Conservation (phyloP, 2,113 vertebrate species). For the Lophochroa leadbeateri region DNA sequence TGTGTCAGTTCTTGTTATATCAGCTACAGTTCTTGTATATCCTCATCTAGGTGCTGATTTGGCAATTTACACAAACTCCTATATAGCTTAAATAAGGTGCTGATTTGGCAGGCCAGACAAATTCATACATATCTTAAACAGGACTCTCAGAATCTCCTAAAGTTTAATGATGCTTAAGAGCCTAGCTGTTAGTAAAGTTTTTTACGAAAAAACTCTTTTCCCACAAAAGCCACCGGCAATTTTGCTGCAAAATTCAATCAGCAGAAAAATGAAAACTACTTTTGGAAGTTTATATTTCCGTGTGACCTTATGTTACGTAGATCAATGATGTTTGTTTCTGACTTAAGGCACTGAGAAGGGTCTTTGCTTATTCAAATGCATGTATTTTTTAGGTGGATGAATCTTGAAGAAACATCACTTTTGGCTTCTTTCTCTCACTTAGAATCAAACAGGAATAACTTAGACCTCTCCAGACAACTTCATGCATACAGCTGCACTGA, state of each 20-base stretch:
- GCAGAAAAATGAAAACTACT: background rate
- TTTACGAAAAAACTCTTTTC: background rate
- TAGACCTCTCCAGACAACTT: background rate
- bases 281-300: background rate
- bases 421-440: background rate
- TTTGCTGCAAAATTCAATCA: background rate
- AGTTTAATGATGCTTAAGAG: background rate
- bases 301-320: background rate
- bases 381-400: background rate
- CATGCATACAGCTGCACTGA: background rate
- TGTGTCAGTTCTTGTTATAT: constrained; percentile 15
- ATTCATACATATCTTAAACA: background rate
- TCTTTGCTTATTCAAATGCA: background rate
- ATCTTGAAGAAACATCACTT: background rate
- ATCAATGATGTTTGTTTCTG: background rate
- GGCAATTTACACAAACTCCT: background rate
- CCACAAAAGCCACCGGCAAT: background rate
- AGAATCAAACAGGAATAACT: background rate
- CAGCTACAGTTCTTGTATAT: background rate
- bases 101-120: background rate
- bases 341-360: background rate
- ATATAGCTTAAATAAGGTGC: background rate
- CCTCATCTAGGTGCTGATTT: background rate
- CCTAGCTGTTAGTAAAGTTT: background rate
- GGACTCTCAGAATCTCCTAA: background rate